phyloP scores from a whole-genome alignment of 2,113 vertebrate genomes.

The Eretmodus cyanostictus region DNA sequence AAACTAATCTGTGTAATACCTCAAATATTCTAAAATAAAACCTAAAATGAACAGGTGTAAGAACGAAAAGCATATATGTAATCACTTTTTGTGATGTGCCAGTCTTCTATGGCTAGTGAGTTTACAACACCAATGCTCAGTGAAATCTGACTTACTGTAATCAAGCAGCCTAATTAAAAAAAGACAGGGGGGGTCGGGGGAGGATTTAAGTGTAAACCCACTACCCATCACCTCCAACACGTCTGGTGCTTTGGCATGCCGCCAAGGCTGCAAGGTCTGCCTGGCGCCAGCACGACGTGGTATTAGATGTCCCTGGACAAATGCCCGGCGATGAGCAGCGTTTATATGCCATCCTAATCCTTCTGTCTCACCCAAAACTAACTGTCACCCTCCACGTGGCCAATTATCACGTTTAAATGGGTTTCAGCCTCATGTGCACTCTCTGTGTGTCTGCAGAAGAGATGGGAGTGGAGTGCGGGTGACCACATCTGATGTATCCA shows the following conservation, averaged over 20 bases:
- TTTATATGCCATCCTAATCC: conserved; percentile 31
- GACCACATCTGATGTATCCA: background rate
- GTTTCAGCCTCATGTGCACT: background rate
- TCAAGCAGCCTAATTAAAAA: background rate
- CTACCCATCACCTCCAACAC: background rate
- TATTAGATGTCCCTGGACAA: conserved; percentile 38
- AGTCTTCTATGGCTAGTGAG: background rate
- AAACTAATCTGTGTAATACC: background rate
- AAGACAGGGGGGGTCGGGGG: background rate
- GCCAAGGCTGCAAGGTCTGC: conserved; percentile 5
- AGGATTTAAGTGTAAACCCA: background rate
- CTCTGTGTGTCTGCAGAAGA: background rate
- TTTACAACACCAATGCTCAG: background rate
- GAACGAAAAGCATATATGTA: background rate
- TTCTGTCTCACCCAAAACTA: conserved; percentile 30
- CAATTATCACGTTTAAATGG: conserved; percentile 49
- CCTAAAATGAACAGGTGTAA: background rate
- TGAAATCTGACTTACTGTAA: conserved; percentile 9
- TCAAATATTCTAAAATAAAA: background rate
- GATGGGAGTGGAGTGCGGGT: background rate
- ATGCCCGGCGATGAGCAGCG: conserved; percentile 16
- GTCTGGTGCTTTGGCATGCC: conserved; percentile 17
- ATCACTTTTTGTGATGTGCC: background rate
- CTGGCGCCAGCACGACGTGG: background rate
- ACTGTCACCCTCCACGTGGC: conserved; percentile 9